A percentile compares a stretch with the other conserved stretches of the same genome.
These are phyloP conservation scores for Brachionus plicatilis DNA, from an alignment of 1,140 invertebrate species.

Conservation along the genomic window DNA sequence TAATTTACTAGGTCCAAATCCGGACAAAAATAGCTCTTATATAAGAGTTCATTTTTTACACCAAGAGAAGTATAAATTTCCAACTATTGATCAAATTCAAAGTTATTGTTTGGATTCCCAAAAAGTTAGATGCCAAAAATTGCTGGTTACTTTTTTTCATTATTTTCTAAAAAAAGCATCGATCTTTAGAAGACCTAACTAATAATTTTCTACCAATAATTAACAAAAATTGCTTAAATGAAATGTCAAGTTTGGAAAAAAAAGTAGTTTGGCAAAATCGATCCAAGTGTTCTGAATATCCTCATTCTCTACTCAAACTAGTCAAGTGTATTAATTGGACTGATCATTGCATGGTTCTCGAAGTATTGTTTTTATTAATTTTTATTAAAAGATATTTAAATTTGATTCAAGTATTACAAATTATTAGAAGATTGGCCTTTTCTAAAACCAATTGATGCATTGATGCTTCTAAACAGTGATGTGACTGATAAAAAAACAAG, in stretches of 20 bases:
- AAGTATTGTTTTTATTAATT: not conserved
- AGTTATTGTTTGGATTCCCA: not conserved
- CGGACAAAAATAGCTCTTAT: not conserved
- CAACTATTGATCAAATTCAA: not conserved
- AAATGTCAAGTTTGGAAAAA: constrained; percentile 81
- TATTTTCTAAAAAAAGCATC: not conserved
- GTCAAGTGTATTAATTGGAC: constrained; percentile 18
- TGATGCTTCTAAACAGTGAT: constrained; percentile 90
- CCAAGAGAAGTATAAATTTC: not conserved
- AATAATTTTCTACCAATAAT: not conserved
- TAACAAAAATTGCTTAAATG: constrained; percentile 61
- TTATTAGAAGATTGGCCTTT: constrained; percentile 65
- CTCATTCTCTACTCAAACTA: not conserved
- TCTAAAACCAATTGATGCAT: constrained; percentile 71
- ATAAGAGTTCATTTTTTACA: not conserved
- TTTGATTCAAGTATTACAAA: not conserved
- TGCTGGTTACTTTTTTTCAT: not conserved
- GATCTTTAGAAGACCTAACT: not conserved
- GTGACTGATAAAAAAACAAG: constrained; percentile 81
- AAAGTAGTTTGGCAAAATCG: constrained; percentile 78
- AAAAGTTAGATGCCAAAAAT: not conserved
- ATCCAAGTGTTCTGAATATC: constrained; percentile 48
- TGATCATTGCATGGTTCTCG: not conserved
- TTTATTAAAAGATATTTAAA: not conserved
- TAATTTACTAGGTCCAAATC: not conserved